Percentiles rank a stretch among this genome's conserved stretches.
These are phyloP conservation scores for Zonotrichia leucophrys DNA, from an alignment of 2,113 vertebrate genomes.

Conservation along the genomic window DNA sequence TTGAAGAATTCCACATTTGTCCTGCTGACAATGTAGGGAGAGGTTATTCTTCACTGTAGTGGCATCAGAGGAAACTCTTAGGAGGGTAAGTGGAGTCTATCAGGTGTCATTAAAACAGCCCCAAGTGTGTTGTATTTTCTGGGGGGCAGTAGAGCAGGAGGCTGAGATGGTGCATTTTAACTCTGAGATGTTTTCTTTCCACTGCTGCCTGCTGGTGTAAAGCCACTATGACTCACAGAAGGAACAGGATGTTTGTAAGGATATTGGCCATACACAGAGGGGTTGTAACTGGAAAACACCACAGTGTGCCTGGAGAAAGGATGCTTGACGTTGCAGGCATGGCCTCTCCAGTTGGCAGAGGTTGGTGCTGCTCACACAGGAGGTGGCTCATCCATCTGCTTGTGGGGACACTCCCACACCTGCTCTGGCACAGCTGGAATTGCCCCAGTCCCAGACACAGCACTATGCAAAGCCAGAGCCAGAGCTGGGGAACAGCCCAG, in stretches of 20 bases:
- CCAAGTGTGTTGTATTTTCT: neutral
- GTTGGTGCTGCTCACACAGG: neutral
- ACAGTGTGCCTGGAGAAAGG: neutral
- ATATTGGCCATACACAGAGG: neutral
- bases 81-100: neutral
- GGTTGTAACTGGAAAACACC: neutral
- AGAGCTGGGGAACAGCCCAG: neutral
- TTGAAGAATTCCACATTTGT: conserved; percentile 14
- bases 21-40: neutral
- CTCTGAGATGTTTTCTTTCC: neutral
- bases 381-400: neutral
- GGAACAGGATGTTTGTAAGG: neutral
- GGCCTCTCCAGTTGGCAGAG: neutral
- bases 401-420: fast-evolving
- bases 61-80: neutral
- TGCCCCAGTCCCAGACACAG: fast-evolving
- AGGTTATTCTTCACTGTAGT: neutral
- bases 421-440: neutral
- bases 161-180: neutral
- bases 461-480: fast-evolving
- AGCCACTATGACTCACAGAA: neutral
- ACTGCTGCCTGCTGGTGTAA: neutral
- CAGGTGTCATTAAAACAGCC: neutral
- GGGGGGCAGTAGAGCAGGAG: neutral
- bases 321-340: neutral